Percentiles rank a stretch among this genome's conserved stretches.
Conservation (phyloP, 2,797 vertebrate species). For the Eidolon dupreanum region DNA sequence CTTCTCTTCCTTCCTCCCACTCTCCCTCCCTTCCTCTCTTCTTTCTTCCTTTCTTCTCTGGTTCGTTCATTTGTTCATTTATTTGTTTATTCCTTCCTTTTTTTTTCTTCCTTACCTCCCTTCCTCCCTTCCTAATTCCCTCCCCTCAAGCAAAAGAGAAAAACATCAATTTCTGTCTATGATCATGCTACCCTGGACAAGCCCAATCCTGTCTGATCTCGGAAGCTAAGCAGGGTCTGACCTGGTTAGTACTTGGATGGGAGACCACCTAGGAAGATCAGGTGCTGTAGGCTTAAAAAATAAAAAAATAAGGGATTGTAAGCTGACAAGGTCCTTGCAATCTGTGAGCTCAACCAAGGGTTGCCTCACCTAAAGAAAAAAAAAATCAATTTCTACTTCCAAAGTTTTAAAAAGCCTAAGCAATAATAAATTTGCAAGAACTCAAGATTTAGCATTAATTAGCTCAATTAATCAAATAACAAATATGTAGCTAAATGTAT, state of each 20-base stretch:
- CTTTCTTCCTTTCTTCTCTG: not conserved
- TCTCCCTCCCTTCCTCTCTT: not conserved
- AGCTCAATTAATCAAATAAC: not conserved
- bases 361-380: too few species aligned
- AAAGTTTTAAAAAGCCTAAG: not conserved
- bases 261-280: too few species aligned
- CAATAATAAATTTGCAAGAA: slow-evolving; percentile 22
- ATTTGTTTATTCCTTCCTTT: not conserved
- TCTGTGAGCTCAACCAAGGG: too few species aligned
- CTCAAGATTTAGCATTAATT: not conserved
- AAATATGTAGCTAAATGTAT: not conserved
- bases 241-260: too few species aligned
- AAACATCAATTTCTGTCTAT: not conserved
- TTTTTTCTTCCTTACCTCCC: not conserved
- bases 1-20: not conserved
- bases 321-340: too few species aligned
- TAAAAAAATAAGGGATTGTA: too few species aligned
- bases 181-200: too few species aligned
- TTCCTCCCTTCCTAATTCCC: not conserved
- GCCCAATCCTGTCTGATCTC: too few species aligned
- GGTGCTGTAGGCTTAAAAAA: too few species aligned
- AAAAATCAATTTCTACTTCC: not conserved
- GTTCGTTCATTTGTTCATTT: not conserved
- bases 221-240: too few species aligned
- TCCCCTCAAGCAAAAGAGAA: not conserved